Evolutionary conservation across 2,797 vertebrate species (phyloP).

Genomic region (Lepidocolaptes lacrymiger): DNA sequence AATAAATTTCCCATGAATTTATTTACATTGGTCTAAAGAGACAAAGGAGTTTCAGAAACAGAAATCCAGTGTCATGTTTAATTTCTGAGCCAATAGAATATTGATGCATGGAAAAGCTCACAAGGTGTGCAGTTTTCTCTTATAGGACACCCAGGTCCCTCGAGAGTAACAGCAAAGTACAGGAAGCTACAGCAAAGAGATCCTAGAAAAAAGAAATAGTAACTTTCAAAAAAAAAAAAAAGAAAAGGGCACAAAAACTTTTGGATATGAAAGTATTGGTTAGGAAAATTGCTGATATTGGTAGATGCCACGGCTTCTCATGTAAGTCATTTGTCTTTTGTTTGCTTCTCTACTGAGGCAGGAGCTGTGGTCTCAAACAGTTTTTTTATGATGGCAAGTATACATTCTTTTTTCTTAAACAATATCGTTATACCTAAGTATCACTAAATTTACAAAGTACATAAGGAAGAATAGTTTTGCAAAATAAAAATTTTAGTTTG

Average conservation of each 20-base stretch:
- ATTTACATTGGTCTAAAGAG: neutral
- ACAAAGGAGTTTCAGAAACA: neutral
- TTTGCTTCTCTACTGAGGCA: neutral
- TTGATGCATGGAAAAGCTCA: neutral
- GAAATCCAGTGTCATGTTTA: neutral
- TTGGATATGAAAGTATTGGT: neutral
- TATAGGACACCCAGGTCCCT: neutral
- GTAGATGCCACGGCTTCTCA: neutral
- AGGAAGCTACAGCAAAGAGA: neutral
- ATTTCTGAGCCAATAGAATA: constrained; percentile 18
- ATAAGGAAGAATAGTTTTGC: neutral
- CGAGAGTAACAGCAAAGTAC: neutral
- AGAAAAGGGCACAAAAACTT: neutral
- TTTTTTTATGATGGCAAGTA: neutral
- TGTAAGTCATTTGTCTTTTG: neutral
- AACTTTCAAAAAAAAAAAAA: neutral
- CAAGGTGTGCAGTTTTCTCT: neutral
- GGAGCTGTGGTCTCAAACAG: neutral
- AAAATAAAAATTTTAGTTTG: neutral
- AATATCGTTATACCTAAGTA: neutral
- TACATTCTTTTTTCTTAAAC: neutral
- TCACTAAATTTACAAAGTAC: neutral
- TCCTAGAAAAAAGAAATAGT: neutral
- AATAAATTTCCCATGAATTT: neutral
- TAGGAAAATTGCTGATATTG: neutral